Conservation (phyloP, 1,140 invertebrate genomes). For the Platorchestia sp. region DNA sequence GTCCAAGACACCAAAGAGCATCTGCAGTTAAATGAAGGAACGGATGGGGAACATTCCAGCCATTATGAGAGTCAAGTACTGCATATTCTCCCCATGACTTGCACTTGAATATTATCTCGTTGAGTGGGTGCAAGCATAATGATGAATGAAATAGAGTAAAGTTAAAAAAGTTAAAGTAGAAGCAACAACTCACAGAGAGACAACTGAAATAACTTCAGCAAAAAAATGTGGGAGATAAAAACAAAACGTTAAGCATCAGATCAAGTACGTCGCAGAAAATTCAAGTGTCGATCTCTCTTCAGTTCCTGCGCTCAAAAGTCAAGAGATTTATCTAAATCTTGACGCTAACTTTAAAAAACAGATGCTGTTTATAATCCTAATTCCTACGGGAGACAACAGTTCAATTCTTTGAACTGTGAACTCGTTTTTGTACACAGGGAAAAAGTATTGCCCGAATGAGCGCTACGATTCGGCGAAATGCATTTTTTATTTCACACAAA, state of each 20-base stretch:
- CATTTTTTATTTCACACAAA: too few relatives aligned
- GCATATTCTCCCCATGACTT: background rate
- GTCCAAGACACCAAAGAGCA: background rate
- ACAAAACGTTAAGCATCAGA: background rate
- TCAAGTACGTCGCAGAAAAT: background rate
- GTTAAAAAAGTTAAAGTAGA: too few relatives aligned
- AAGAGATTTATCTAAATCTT: background rate
- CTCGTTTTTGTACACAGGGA: background rate
- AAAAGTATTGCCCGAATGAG: background rate
- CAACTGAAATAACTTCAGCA: background rate
- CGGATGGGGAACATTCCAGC: background rate
- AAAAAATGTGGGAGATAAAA: background rate
- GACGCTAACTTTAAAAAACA: background rate
- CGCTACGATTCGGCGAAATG: background rate
- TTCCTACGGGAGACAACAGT: background rate
- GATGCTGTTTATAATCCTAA: background rate
- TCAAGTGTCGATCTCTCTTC: background rate
- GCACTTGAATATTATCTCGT: background rate
- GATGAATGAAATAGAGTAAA: background rate
- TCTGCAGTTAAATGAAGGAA: conserved; percentile 3
- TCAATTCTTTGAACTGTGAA: background rate
- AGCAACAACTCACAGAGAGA: background rate
- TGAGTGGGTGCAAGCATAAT: background rate
- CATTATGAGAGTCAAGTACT: background rate
- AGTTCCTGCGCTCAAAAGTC: background rate